Base-by-base conservation (phyloP, 2,888 invertebrate genomes). In the Hirtodrosophila histrioides region DNA sequence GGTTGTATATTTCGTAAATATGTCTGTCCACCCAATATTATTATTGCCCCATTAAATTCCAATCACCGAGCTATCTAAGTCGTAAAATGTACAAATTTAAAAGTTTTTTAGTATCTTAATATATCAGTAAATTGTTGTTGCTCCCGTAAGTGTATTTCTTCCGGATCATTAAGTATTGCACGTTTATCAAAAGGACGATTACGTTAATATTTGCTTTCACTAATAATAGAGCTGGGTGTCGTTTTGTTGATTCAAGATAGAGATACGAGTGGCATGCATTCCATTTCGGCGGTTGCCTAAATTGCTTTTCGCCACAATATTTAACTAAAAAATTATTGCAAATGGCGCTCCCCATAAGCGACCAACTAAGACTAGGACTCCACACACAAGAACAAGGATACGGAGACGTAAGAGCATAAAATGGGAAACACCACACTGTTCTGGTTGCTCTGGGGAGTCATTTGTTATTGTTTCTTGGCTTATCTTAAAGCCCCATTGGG, bases 391-490 rank as follows among this genome's bases (percentile, higher is more conserved):
- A n/a, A 10, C 45, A 17, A 36, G 55, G 45, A 50, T 50, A 60
- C 23, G 45, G 31, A 41, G 44, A 45, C 37, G 41, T 11, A 24
- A 44, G 1, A 33, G 3, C n/a, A 36, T n/a, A 9, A 41, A 35
- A 33, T 9, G 35, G 35, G 31, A 54, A 44, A 35, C 33, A 45
- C n/a, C 40, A 29, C 41, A 66, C 51, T 49, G 50, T 48, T n/a
- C 44, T 43, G 0, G 7, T 23, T 57, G 27, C 86, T 56, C 80
- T 40, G 17, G 86, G 81, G 88, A 75, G 80, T 75, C 75, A 69
- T 81, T 81, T 81, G 86, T 88, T 88, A 75, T 75, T 75, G 88
- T 72, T 71, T 71, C 72, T 60, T 55, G 86, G 80, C 84, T 78
- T 83, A 86, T 88, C 81, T 75, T 64, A 65, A 45, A 58, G 62